Percentiles rank a stretch among this genome's conserved stretches.
These are phyloP conservation scores for Zonotrichia leucophrys DNA, from an alignment of 2,113 vertebrate species.

Conservation along the genomic window DNA sequence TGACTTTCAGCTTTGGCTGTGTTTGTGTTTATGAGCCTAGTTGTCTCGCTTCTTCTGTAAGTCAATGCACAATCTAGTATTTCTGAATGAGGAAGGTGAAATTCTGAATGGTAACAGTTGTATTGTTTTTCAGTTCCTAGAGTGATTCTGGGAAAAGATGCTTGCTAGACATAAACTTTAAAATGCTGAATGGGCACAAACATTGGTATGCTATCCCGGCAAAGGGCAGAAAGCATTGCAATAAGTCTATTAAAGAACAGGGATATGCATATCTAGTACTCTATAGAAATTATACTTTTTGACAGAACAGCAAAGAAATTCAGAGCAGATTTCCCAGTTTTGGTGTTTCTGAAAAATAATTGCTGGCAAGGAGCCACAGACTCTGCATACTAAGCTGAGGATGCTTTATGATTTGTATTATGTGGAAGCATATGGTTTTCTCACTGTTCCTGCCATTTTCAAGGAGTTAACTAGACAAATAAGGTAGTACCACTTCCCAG, in stretches of 20 bases:
- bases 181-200: not conserved
- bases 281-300: not conserved
- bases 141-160: not conserved
- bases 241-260: not conserved
- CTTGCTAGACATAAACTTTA: not conserved
- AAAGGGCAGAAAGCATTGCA: not conserved
- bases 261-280: not conserved
- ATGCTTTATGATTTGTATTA: not conserved
- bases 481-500: not conserved
- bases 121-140: not conserved
- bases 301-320: not conserved
- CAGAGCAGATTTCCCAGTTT: not conserved
- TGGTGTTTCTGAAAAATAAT: not conserved
- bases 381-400: not conserved
- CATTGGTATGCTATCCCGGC: not conserved
- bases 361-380: not conserved
- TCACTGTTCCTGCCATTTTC: not conserved
- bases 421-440: not conserved
- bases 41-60: not conserved
- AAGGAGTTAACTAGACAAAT: not conserved
- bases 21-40: not conserved
- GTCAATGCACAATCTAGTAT: not conserved
- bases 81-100: not conserved
- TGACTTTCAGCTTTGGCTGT: not conserved
- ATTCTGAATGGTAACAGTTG: not conserved